Base-by-base conservation (phyloP, 2,888 invertebrate genomes). In the Eilema sororculum region DNA sequence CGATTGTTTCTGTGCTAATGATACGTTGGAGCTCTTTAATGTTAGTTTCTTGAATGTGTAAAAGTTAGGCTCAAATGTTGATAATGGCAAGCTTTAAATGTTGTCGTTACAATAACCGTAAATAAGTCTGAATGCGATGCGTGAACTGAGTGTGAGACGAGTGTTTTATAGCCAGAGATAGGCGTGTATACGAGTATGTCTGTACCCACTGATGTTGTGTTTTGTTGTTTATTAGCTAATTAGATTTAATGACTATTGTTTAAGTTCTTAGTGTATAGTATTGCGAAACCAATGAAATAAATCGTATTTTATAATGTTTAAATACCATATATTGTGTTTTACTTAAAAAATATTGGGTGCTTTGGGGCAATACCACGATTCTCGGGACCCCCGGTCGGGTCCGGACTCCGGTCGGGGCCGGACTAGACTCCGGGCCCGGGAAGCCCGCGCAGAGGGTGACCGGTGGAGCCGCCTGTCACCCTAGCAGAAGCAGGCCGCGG, bases 271-370 rank as follows among this genome's bases (percentile, higher is more conserved):
- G 76, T 74, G 68, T 63, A 68, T 84, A 83, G 64, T 76, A 76
- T 77, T 78, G 84, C 87, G 89, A 81, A 90, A 92, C 93, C 93
- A 93, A 93, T 92, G 93, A 93, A 91, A 90, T 89, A 84, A 87
- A 88, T 76, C 46, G 78, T 80, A 78, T 75, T 80, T 76, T 78
- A 71, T 70, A 74, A 76, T 79, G 63, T 78, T 80, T 75, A 73
- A 74, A 72, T 61, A 67, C 0, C 24, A 12, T 33, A 62, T 78
- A 37, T 20, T 58, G 58, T 65, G 33, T 20, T 60, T 60, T 60
- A 37, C 33, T 37, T 33, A 10, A 33, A 33, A 8, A 33, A 33
- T 33, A 37, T 37, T n/a, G n/a, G n/a, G n/a, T n/a, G n/a, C n/a
- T n/a, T n/a, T n/a, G n/a, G n/a, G n/a, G n/a, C n/a, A n/a, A n/a